Evolutionary conservation across 2,797 vertebrate genomes (phyloP).

Genomic region (Mormyrus hasselquistii): DNA sequence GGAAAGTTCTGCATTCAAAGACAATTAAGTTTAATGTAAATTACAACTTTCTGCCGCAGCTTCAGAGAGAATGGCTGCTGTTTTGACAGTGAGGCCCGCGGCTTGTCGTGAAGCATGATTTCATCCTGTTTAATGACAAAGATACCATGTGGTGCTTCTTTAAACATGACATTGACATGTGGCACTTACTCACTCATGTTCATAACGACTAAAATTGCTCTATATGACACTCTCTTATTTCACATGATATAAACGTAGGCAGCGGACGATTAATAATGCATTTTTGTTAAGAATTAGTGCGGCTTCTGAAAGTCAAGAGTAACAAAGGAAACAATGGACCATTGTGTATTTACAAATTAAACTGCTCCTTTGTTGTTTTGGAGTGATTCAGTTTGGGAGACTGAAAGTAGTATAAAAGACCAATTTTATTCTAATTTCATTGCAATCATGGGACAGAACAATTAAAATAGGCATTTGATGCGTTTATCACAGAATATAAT

Average conservation of each 20-base stretch:
- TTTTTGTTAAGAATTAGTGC: conserved; percentile 49
- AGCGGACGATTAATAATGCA: conserved; percentile 57
- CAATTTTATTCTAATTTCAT: conserved; percentile 61
- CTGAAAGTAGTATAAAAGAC: conserved; percentile 56
- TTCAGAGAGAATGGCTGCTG: conserved; percentile 51
- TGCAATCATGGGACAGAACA: conserved; percentile 61
- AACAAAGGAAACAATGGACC: conserved; percentile 67
- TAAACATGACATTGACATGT: conserved; percentile 74
- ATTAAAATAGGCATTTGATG: conserved; percentile 55
- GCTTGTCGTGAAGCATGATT: conserved; percentile 63
- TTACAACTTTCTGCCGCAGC: conserved; percentile 62
- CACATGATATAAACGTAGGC: conserved; percentile 63
- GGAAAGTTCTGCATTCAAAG: conserved; percentile 67
- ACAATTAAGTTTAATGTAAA: conserved; percentile 75
- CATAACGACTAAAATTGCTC: conserved; percentile 61
- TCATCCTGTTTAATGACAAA: conserved; percentile 69
- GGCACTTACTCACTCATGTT: conserved; percentile 74
- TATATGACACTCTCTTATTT: conserved; percentile 64
- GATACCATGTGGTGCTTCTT: conserved; percentile 78
- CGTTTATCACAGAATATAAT: conserved; percentile 54
- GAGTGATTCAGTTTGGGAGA: conserved; percentile 64
- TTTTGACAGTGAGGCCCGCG: conserved; percentile 64
- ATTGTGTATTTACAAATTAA: conserved; percentile 69
- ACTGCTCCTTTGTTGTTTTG: conserved; percentile 59
- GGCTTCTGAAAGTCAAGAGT: conserved; percentile 47